Conservation (phyloP, 2,797 vertebrate genomes). For the Falco concolor region DNA sequence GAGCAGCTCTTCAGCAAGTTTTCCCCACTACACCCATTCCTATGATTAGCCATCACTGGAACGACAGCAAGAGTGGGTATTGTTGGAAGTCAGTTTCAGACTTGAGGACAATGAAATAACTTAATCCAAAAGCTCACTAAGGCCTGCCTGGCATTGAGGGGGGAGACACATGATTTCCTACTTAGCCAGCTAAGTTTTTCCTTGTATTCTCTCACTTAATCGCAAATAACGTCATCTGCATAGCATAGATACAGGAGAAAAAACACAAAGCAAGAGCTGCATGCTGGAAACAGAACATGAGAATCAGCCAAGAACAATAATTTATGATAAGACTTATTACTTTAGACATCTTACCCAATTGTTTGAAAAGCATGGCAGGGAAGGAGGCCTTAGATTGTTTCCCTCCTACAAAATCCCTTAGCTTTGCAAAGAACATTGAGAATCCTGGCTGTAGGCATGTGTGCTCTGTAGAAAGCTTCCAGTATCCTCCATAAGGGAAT, state of each 20-base stretch:
- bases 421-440: neutral
- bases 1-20: neutral
- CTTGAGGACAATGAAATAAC: neutral
- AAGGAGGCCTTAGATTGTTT: neutral
- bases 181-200: neutral
- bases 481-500: neutral
- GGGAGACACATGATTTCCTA: neutral
- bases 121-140: neutral
- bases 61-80: neutral
- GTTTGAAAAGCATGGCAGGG: neutral
- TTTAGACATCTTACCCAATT: neutral
- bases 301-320: slow-evolving; percentile 15
- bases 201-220: slow-evolving; percentile 6
- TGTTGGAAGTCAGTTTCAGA: neutral
- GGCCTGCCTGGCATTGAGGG: neutral
- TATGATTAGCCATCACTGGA: neutral
- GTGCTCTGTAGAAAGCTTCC: neutral
- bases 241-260: neutral
- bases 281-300: neutral
- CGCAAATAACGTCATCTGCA: neutral
- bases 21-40: neutral
- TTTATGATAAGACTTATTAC: neutral
- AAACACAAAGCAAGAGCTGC: neutral
- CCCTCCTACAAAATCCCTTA: neutral
- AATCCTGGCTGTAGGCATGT: neutral